A percentile compares a stretch with the other conserved stretches of the same genome.
Conservation (phyloP, 2,113 vertebrate genomes). For the Platysteira castanea region DNA sequence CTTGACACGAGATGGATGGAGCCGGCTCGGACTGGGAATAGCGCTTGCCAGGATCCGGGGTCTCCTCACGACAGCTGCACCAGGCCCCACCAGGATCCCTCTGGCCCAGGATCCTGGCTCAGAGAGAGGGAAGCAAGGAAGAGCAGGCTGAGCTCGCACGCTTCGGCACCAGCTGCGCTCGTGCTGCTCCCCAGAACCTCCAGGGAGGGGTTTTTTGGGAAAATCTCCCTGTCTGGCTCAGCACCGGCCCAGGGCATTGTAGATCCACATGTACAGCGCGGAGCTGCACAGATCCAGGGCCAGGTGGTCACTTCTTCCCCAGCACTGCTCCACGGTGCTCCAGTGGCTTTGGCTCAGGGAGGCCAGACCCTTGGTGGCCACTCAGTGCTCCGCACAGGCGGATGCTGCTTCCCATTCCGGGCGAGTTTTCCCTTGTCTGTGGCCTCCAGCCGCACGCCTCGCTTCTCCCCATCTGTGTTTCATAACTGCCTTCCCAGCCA, state of each 20-base stretch:
- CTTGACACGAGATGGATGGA: background rate
- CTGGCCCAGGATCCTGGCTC: background rate
- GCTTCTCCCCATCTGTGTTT: conserved; percentile 7
- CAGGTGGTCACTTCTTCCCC: background rate
- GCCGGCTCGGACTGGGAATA: accelerated
- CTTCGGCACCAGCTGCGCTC: background rate
- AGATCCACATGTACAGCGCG: accelerated
- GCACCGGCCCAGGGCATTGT: accelerated
- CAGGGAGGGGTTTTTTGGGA: background rate
- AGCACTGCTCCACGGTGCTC: background rate
- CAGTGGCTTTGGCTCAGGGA: background rate
- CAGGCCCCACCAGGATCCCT: background rate
- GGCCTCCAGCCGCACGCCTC: background rate
- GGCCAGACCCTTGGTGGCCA: background rate
- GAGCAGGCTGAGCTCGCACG: background rate
- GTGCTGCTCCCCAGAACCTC: background rate
- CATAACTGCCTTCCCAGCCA: background rate
- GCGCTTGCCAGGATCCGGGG: background rate
- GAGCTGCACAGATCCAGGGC: accelerated
- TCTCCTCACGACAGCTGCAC: background rate
- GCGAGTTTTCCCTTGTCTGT: background rate
- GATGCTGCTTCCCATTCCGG: background rate
- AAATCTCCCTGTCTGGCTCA: background rate
- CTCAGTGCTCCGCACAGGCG: accelerated
- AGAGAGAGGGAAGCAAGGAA: background rate